Conservation (phyloP, 2,888 invertebrate genomes). For the Caenorhabditis sp. region DNA sequence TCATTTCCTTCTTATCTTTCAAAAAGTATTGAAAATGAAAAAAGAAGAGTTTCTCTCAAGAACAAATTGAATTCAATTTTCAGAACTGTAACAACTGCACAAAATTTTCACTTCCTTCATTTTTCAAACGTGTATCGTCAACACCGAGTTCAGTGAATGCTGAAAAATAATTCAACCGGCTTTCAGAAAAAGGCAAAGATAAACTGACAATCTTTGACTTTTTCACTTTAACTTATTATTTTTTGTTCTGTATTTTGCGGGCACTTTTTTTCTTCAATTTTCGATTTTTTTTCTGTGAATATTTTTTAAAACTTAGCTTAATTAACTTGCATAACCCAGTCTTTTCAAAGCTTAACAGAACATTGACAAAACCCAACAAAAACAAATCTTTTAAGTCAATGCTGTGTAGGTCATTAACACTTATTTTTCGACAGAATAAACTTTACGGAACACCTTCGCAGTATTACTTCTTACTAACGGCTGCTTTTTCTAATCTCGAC, state of each 20-base stretch:
- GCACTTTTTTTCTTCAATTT: too few species aligned
- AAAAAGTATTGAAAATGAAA: neutral
- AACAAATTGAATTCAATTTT: neutral
- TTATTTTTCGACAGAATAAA: conserved; percentile 46
- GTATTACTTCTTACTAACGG: conserved; percentile 50
- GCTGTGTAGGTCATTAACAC: conserved; percentile 37
- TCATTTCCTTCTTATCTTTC: conserved; percentile 24
- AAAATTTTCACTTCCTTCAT: conserved; percentile 61
- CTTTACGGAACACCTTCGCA: conserved; percentile 22
- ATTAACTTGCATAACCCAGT: too few species aligned
- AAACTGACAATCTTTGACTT: too few species aligned
- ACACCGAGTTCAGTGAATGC: conserved; percentile 44
- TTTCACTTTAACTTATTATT: too few species aligned
- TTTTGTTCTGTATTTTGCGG: too few species aligned
- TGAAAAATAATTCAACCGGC: conserved; percentile 51
- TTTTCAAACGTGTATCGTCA: conserved; percentile 56
- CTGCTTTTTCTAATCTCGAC: conserved; percentile 50
- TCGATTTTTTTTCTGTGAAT: too few species aligned
- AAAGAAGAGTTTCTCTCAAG: neutral
- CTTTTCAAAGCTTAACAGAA: too few species aligned
- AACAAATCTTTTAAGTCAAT: conserved; percentile 20
- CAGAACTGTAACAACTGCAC: conserved; percentile 56
- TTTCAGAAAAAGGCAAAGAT: too few species aligned
- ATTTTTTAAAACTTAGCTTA: too few species aligned
- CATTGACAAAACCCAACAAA: neutral